Evolutionary conservation across 53 echinoderm and acorn worm genomes (phyloP).

Genomic region (Apostichopus leukothele): DNA sequence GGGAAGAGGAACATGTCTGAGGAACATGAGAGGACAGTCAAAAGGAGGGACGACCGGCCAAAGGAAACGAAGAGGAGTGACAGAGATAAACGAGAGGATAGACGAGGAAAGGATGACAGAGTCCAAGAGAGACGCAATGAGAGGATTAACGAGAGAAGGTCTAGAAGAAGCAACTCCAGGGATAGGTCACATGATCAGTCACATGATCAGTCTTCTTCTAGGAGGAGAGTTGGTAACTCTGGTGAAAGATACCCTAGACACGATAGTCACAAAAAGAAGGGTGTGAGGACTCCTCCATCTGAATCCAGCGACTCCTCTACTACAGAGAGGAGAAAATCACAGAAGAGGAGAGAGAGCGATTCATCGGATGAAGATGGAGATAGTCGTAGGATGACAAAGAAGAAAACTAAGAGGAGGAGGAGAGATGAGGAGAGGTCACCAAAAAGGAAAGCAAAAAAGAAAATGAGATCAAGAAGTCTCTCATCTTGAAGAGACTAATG

Average conservation of each 20-base stretch:
- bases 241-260: not conserved
- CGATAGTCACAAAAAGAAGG: not conserved
- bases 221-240: not conserved
- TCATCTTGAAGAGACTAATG: not conserved
- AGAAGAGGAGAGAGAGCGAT: not conserved
- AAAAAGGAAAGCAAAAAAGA: not conserved
- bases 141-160: not conserved
- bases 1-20: not conserved
- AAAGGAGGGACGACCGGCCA: not conserved
- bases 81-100: constrained; percentile 30
- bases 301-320: not conserved
- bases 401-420: not conserved
- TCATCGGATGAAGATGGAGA: constrained; percentile 6
- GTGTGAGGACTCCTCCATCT: not conserved
- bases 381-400: not conserved
- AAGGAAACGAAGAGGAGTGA: constrained; percentile 1
- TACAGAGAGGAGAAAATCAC: not conserved
- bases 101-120: constrained; percentile 17
- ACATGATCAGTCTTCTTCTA: not conserved
- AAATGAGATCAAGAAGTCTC: constrained; percentile 11
- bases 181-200: not conserved
- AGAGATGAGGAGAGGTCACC: not conserved
- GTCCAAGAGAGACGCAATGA: constrained; percentile 8
- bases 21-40: not conserved
- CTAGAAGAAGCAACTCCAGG: not conserved